Conservation (phyloP, 1,140 invertebrate species). For the Neuroterus valhalla region DNA sequence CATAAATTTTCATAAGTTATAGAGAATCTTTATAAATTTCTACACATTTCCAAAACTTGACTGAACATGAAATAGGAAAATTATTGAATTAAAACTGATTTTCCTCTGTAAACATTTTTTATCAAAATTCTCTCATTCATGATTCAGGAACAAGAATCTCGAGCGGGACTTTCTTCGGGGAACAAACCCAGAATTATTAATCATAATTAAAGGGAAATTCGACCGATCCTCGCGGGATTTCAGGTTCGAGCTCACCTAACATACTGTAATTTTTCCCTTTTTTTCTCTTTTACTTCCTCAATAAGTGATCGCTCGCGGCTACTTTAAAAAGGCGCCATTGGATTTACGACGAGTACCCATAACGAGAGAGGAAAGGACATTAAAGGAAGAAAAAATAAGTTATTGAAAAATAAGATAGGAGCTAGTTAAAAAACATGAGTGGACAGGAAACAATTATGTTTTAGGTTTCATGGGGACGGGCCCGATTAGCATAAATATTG, state of each 20-base stretch:
- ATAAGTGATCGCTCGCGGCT: slow-evolving; percentile 18
- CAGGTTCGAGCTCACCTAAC: slow-evolving; percentile 8
- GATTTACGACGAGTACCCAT: background rate
- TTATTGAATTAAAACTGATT: too few species aligned
- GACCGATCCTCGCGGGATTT: slow-evolving; percentile 17
- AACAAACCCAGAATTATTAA: slow-evolving; percentile 13
- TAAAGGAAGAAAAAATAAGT: background rate
- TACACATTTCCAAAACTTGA: too few species aligned
- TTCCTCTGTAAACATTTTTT: too few species aligned
- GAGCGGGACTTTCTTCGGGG: background rate
- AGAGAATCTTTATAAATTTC: too few species aligned
- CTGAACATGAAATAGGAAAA: too few species aligned
- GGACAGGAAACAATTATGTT: background rate
- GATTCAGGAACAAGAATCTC: slow-evolving; percentile 7
- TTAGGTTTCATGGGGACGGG: background rate
- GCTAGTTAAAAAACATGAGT: background rate
- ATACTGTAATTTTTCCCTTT: slow-evolving; percentile 16
- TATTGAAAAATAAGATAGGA: background rate
- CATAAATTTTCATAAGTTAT: too few species aligned
- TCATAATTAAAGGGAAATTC: slow-evolving; percentile 29
- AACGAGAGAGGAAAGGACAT: background rate
- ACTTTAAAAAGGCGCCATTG: slow-evolving; percentile 22
- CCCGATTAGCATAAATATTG: slow-evolving; percentile 2
- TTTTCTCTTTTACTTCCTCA: slow-evolving; percentile 8
- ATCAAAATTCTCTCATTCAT: background rate